These are phyloP conservation scores for Brachionus calyciflorus DNA, from an alignment of 1,140 invertebrate species.

Conservation along the genomic window DNA sequence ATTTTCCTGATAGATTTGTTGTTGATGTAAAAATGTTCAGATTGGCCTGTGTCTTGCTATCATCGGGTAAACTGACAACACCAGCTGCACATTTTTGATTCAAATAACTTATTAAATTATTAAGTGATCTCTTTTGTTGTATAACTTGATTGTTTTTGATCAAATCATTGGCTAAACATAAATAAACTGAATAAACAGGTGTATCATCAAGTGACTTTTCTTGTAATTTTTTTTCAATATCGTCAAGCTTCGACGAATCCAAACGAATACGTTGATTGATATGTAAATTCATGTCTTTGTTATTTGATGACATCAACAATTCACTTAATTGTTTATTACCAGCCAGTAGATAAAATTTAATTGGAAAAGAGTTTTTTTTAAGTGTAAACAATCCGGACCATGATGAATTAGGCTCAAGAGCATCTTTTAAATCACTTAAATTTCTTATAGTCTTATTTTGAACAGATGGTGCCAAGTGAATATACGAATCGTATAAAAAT, in stretches of 20 bases:
- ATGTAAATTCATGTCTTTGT: background rate
- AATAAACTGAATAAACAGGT: background rate
- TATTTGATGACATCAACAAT: background rate
- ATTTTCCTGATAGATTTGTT: background rate
- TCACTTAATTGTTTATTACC: background rate
- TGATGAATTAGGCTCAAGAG: background rate
- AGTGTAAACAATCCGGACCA: slow-evolving; percentile 21
- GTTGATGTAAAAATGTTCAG: slow-evolving; percentile 17
- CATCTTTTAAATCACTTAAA: background rate
- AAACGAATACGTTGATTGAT: slow-evolving; percentile 27
- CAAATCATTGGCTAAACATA: background rate
- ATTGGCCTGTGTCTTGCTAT: background rate
- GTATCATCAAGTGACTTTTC: background rate
- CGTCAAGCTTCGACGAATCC: slow-evolving; percentile 27
- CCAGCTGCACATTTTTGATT: slow-evolving; percentile 37
- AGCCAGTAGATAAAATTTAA: slow-evolving; percentile 15
- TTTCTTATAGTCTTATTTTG: background rate
- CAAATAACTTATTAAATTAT: slow-evolving; percentile 18
- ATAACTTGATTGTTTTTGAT: background rate
- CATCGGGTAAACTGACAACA: slow-evolving; percentile 7
- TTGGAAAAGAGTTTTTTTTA: slow-evolving; percentile 40
- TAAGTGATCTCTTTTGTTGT: background rate
- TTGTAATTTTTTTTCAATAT: background rate
- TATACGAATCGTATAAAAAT: background rate
- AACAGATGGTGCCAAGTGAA: background rate